Evolutionary conservation across 1,140 invertebrate species (phyloP), one percentile per base, ranked within the genome.

Genomic region (Drosophila varians): DNA sequence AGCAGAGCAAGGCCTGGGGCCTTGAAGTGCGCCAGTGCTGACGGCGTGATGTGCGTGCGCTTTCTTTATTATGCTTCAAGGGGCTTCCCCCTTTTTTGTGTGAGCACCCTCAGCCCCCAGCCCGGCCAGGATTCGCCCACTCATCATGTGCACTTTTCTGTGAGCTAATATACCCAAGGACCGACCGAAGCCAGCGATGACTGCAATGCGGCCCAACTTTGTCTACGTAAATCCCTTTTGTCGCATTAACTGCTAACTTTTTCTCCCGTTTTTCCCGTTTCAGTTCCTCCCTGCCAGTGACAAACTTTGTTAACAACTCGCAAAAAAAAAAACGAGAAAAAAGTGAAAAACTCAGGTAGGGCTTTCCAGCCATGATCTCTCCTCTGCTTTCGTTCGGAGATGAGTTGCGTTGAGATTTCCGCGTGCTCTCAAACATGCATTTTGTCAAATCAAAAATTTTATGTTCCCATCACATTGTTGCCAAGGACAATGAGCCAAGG

Each of bases 181-280:
- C 64, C 61, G 69, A 47, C 48, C 49, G 60, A 65, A 66, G 62
- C 60, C 62, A 52, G 70, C 62, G 57, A 66, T 56, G 69, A 82
- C 79, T 83, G 78, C 78, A 83, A 66, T 83, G 78, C 78, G 79
- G 69, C 80, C 82, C 73, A 83, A 83, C 64, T 83, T 83, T 79
- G 79, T 66, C 71, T 66, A 78, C 79, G 77, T 73, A 86, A 86
- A 86, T 86, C 80, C 80, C 80, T 65, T 86, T 86, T 86, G 80
- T 87, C 80, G 80, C 82, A 86, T 86, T 86, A 86, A 86, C 80
- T 86, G 79, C 75, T 75, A 83, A 84, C 80, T 84, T 86, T 82
- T 86, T 86, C 75, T 73, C 57, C 46, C 49, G 60, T 53, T 21
- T 74, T 54, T 71, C 48, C 38, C 28, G 43, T 28, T 25, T 26